These are phyloP conservation scores for Botia almorhae DNA, from an alignment of 2,797 vertebrate species.

Conservation along the genomic window DNA sequence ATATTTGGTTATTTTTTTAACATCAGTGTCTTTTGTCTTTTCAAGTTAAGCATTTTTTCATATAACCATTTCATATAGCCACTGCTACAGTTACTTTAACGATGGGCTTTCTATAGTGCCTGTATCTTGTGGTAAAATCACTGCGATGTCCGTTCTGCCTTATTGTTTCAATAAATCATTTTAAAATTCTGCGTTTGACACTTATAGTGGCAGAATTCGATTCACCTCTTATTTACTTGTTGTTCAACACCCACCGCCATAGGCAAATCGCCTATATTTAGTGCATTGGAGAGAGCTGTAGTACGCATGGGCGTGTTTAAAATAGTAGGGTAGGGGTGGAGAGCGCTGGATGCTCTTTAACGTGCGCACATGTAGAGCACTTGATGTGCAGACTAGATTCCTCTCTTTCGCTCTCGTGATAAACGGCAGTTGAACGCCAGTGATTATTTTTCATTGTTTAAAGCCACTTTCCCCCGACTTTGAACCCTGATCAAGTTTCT, in stretches of 20 bases:
- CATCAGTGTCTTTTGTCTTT: too few species aligned
- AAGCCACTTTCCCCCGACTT: conserved; percentile 19
- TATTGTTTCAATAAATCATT: neutral
- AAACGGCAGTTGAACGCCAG: conserved; percentile 1
- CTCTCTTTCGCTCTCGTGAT: conserved; percentile 6
- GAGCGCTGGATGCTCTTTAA: conserved; percentile 27
- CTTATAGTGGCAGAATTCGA: neutral
- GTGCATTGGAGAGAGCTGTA: conserved; percentile 10
- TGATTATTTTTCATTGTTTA: conserved; percentile 3
- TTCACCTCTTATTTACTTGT: neutral
- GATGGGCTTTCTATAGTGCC: too few species aligned
- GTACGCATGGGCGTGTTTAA: conserved; percentile 44
- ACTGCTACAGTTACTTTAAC: too few species aligned
- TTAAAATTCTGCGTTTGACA: neutral
- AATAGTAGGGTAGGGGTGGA: conserved; percentile 39
- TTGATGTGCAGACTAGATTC: conserved; percentile 35
- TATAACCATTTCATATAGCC: too few species aligned
- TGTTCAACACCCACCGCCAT: neutral
- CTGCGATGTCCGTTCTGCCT: neutral
- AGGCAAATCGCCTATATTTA: neutral
- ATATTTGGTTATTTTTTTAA: too few species aligned
- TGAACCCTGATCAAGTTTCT: conserved; percentile 11
- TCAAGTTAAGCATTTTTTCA: too few species aligned
- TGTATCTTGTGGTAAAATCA: neutral
- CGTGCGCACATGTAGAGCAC: conserved; percentile 34